Base-by-base conservation (phyloP, 2,888 invertebrate species). In the Drosophila stalkeri region DNA sequence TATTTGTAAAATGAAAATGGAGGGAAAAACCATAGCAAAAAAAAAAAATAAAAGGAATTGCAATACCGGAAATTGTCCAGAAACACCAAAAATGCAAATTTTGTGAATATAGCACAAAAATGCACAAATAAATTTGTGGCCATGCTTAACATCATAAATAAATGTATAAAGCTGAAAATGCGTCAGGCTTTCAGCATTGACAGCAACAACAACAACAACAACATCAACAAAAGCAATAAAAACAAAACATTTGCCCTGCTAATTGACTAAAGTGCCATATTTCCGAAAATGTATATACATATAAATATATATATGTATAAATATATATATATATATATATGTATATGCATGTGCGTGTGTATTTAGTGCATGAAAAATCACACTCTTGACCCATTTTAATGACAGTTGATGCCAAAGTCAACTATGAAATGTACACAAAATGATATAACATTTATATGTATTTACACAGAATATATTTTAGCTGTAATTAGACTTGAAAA, bases 241-340 rank as follows among this genome's bases (percentile, higher is more conserved):
- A 77, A 75, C 69, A 72, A 70, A 84, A 76, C 80, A 81, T 80
- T 75, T 77, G 70, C 69, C 78, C 78, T 64, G 80, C 85, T 85
- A 86, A 85, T 85, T 86, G 84, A 85, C 76, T 84, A 75, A 86
- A 86, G 85, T 84, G 84, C 83, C 74, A 73, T 74, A 52, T 72
- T 73, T 64, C 41, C 69, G 23, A 60, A 62, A 43, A 57, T 65
- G 47, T 64, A 2, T 59, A n/a, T 27, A 6, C n/a, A 12, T 16
- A 5, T 16, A 16, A 27, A 16, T 47, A 16, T 4, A 16, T 16
- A 27, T 47, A 47, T 27, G 16, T 3, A 16, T 14, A 46, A 16
- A 47, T 16, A 16, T 8, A 8, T 27, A 27, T 8, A 23, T 27
- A 16, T 47, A 27, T 47, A 9, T 27, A 8, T 16, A 27, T 27